Evolutionary conservation across 1,140 invertebrate species (phyloP).

Genomic region (Ceratoteleas bidentatus): DNA sequence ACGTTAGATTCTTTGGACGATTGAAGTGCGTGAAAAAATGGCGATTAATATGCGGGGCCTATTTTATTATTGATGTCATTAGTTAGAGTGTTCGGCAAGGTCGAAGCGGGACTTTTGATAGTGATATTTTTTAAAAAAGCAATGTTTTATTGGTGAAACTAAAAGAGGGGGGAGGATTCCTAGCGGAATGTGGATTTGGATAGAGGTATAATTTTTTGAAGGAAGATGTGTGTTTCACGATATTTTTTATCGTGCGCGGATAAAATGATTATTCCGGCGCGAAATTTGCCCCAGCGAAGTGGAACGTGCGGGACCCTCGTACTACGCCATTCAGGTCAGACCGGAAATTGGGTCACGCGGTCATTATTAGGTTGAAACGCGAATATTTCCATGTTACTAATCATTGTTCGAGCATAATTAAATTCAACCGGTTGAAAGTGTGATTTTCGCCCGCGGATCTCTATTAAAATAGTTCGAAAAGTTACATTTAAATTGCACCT

Average conservation of each 20-base stretch:
- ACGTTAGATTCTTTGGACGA: slow-evolving; percentile 33
- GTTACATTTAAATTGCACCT: slow-evolving; percentile 38
- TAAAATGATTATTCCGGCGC: slow-evolving; percentile 39
- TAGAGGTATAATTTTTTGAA: slow-evolving; percentile 34
- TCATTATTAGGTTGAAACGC: slow-evolving; percentile 56
- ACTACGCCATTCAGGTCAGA: slow-evolving; percentile 40
- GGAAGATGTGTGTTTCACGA: slow-evolving; percentile 19
- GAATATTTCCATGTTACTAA: slow-evolving; percentile 54
- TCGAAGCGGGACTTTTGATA: too few relatives aligned
- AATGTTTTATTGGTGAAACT: too few relatives aligned
- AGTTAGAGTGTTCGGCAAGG: too few relatives aligned
- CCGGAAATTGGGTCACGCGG: slow-evolving; percentile 50
- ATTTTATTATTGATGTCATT: slow-evolving; percentile 5
- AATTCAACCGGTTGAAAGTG: slow-evolving; percentile 31
- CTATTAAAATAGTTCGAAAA: slow-evolving; percentile 53
- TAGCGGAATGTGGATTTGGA: too few relatives aligned
- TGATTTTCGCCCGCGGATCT: slow-evolving; percentile 19
- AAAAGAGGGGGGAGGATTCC: too few relatives aligned
- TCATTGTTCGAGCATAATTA: slow-evolving; percentile 49
- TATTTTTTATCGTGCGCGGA: slow-evolving; percentile 41
- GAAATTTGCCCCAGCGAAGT: slow-evolving; percentile 37
- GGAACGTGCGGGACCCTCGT: slow-evolving; percentile 31
- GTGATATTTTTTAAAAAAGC: too few relatives aligned
- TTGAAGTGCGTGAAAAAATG: slow-evolving; percentile 26
- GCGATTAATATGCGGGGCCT: neutral